A percentile compares a stretch with the other conserved stretches of the same genome.
These are phyloP conservation scores for Pocillopora damicornis DNA, from an alignment of 64 coral and sea anemone genomes.

Conservation along the genomic window DNA sequence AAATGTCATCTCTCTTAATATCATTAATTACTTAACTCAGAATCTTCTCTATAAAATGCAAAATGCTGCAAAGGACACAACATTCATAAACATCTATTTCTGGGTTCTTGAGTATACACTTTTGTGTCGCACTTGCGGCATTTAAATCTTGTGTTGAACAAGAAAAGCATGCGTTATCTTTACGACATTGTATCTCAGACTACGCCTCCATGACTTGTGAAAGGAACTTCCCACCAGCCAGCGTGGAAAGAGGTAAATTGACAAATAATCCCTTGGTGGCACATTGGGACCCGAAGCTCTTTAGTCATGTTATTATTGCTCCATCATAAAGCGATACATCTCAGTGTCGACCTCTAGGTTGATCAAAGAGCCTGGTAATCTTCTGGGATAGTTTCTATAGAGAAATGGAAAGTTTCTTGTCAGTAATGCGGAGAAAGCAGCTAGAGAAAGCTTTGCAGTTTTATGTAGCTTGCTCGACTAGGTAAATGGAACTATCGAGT, in stretches of 20 bases:
- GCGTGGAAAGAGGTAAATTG: not conserved
- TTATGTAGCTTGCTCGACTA: too few species aligned
- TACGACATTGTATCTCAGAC: not conserved
- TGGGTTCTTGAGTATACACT: not conserved
- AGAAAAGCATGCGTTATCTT: not conserved
- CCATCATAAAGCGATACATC: not conserved
- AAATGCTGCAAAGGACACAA: not conserved
- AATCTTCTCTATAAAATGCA: not conserved
- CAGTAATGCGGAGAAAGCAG: not conserved
- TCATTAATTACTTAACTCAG: too few species aligned
- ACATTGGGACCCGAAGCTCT: not conserved
- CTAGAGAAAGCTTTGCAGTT: too few species aligned
- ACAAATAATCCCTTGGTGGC: not conserved
- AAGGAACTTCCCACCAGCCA: not conserved
- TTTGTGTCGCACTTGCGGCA: not conserved
- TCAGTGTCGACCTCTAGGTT: not conserved
- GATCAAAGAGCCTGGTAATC: slow-evolving; percentile 11
- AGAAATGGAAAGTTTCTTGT: not conserved
- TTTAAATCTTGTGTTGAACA: not conserved
- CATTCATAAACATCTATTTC: not conserved
- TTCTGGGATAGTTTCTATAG: not conserved
- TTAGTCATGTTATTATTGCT: not conserved
- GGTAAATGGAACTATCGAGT: too few species aligned
- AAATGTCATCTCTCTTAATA: too few species aligned
- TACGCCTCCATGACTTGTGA: not conserved